Evolutionary conservation across 1,140 invertebrate species (phyloP).

Genomic region (Bombus soroeensis): DNA sequence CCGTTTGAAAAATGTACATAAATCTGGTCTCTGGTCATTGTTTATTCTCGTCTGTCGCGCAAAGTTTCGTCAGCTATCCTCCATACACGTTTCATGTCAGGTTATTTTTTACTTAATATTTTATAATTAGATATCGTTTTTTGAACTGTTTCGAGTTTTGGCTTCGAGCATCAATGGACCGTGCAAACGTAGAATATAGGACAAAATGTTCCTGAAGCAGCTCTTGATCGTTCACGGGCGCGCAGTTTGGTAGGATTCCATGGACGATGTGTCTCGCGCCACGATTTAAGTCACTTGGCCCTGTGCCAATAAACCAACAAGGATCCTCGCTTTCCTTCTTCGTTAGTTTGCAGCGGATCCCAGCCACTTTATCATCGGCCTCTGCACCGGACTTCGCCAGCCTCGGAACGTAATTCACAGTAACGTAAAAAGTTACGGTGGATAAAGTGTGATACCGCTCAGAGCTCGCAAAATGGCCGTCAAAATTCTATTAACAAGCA

Average conservation of each 20-base stretch:
- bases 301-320: conserved; percentile 3
- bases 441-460: conserved; percentile 10
- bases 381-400: conserved; percentile 13
- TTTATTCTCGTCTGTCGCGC: not conserved
- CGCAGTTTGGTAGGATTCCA: not conserved
- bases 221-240: not conserved
- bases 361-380: conserved; percentile 21
- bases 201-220: not conserved
- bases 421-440: conserved; percentile 19
- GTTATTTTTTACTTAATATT: too few relatives aligned
- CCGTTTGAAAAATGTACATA: not conserved
- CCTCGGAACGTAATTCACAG: conserved; percentile 30
- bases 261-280: not conserved
- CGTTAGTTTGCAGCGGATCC: conserved; percentile 16
- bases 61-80: not conserved
- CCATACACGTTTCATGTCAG: not conserved
- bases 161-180: not conserved
- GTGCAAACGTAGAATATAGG: too few relatives aligned
- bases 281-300: conserved; percentile 35
- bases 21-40: not conserved
- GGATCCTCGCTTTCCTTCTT: conserved; percentile 14
- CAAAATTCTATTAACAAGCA: conserved; percentile 2
- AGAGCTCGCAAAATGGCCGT: not conserved
- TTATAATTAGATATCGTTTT: not conserved
- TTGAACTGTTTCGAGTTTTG: too few relatives aligned